Base-by-base conservation (phyloP, 2,888 invertebrate genomes). In the Tachina grossa region DNA sequence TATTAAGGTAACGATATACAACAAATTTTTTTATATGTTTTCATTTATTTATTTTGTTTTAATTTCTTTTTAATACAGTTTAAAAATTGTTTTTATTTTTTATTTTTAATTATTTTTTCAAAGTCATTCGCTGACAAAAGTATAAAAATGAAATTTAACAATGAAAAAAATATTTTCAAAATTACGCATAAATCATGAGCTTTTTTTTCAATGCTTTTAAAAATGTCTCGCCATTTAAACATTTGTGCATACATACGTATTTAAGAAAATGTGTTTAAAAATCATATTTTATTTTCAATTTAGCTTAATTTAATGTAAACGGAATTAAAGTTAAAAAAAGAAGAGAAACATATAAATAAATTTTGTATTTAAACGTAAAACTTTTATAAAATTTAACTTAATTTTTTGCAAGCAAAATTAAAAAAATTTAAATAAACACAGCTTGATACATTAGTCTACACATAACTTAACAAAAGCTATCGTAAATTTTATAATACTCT, bases 131-230 rank as follows among this genome's bases (percentile, higher is more conserved):
- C 66, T 76, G 55, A 45, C 41, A 51, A 4, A 71, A 75, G 69
- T 31, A 6, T 31, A 6, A 6, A 31, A 31, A 31, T 31, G 0
- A 78, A 68, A 63, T 22, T 10, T 51, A 68, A 53, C 19, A 41
- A 55, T 19, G 11, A 31, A 63, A 39, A 69, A 84, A 65, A 14
- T 16, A 41, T 47, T 43, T 72, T 71, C 47, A 14, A 72, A 72
- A 55, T 84, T 72, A 76, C 55, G 74, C 78, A 85, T 78, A 85
- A 85, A 69, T 77, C 68, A 81, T 72, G 49, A 72, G 81, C 84
- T 81, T 68, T 55, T 53, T 81, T 68, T 55, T 53, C 31, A 84
- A 55, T 74, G 84, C 76, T 80, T 84, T 79, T 71, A 3, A 80
- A 78, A 77, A 61, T 83, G 51, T 83, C 71, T 77, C 63, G 77